Base-by-base conservation (phyloP, 2,888 invertebrate genomes). In the Lasioglossum leucozonium region DNA sequence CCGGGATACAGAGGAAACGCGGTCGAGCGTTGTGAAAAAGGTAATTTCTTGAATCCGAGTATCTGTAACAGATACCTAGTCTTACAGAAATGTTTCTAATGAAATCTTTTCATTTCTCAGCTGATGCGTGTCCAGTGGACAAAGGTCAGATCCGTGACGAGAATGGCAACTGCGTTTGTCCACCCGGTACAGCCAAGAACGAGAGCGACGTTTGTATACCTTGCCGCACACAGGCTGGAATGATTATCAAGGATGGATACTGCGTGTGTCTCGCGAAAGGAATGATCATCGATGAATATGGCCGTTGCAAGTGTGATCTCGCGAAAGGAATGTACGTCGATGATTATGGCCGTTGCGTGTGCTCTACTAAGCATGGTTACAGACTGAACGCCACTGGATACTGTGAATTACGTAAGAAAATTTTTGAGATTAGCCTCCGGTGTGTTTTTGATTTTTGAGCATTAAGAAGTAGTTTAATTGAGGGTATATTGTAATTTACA, bases 1-100 rank as follows among this genome's bases (percentile, higher is more conserved):
- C 97, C 97, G 55, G 98, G 98, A 85, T 98, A 97, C 94, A 97
- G 97, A 95, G 99, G 98, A 94, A 98, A 98, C 94, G 98, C 98
- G 34, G 97, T 98, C 13, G 96, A 97, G 16, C 97, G 97, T 93
- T 99, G 98, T 93, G 97, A 97, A 91, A 97, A 96, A 96, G 96
- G 98, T 97, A 96, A 96, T 96, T 96, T 69, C 16, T 40, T 10
- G 3, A 18, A 13, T 44, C 11, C 10, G 8, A 3, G 18, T n/a
- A 55, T 1, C 65, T 47, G 42, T 3, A 30, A 16, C 62, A 47
- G 26, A 16, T 34, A 26, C 65, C 34, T 0, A 6, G 13, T 4
- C 1, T n/a, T 40, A 18, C 11, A 44, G 16, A 26, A 65, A 11
- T 0, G 4, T 34, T 26, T 74, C n/a, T 44, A 44, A 74, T 51